Percentiles rank a stretch among this genome's conserved stretches.
phyloP scores from a whole-genome alignment of 2,113 vertebrate species.

The Mormoops blainvillei region DNA sequence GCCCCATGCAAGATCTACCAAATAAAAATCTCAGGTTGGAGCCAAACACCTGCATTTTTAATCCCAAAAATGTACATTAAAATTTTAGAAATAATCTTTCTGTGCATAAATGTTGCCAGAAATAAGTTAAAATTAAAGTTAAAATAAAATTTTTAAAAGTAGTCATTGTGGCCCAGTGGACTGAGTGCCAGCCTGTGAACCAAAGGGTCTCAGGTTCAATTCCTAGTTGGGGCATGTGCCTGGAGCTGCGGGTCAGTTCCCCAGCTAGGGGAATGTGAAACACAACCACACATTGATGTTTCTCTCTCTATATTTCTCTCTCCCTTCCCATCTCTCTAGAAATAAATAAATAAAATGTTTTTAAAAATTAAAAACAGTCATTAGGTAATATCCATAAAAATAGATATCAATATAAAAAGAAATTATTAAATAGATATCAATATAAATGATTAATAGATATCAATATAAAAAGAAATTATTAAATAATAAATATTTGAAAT shows the following conservation, averaged over 20 bases:
- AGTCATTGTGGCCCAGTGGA: too few species aligned
- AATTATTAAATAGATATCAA: constrained; percentile 17
- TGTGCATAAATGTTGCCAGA: neutral
- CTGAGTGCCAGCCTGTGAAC: too few species aligned
- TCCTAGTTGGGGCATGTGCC: too few species aligned
- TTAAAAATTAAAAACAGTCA: neutral
- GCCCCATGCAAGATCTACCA: neutral
- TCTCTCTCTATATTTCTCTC: too few species aligned
- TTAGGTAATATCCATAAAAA: neutral
- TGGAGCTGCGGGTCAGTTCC: too few species aligned
- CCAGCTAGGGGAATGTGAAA: too few species aligned
- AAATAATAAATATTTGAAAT: neutral
- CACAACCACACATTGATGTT: too few species aligned
- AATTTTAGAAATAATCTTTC: neutral
- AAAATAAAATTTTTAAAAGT: constrained; percentile 6
- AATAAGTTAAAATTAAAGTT: too few species aligned
- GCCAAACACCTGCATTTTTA: neutral
- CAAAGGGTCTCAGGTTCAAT: too few species aligned
- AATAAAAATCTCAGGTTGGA: neutral
- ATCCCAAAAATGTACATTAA: neutral
- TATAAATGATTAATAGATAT: neutral
- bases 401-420: neutral
- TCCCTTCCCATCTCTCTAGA: too few species aligned
- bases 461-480: neutral
- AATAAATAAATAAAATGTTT: constrained; percentile 43